phyloP scores from a whole-genome alignment of 2,113 vertebrate genomes.

The Mustela lutreola region DNA sequence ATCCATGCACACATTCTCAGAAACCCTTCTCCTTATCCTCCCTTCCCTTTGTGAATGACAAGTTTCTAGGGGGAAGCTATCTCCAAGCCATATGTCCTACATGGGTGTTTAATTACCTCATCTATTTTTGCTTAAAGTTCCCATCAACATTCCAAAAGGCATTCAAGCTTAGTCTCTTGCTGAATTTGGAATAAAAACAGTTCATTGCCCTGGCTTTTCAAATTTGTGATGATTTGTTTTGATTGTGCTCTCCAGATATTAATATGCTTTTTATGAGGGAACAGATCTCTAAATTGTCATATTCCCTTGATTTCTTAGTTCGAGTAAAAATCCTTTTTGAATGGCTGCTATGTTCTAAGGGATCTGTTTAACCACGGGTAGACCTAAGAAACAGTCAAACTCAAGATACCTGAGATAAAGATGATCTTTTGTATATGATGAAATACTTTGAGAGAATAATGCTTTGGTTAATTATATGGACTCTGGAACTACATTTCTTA shows the following conservation, averaged over 20 bases:
- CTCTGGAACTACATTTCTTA: neutral
- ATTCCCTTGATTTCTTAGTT: neutral
- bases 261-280: neutral
- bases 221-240: constrained; percentile 10
- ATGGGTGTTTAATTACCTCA: constrained; percentile 58
- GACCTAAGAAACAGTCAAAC: neutral
- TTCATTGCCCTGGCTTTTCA: neutral
- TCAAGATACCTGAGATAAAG: neutral
- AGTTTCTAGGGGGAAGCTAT: neutral
- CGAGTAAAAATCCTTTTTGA: neutral
- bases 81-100: constrained; percentile 2
- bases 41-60: constrained; percentile 46
- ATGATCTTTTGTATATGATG: neutral
- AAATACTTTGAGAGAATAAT: neutral
- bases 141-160: constrained; percentile 29
- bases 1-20: neutral
- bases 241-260: neutral
- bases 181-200: neutral
- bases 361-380: neutral
- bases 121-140: constrained; percentile 44
- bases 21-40: neutral
- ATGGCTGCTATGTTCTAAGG: neutral
- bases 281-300: neutral
- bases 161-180: neutral
- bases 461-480: neutral